phyloP scores from a whole-genome alignment of 2,888 invertebrate genomes.

The Ormia ochracea region DNA sequence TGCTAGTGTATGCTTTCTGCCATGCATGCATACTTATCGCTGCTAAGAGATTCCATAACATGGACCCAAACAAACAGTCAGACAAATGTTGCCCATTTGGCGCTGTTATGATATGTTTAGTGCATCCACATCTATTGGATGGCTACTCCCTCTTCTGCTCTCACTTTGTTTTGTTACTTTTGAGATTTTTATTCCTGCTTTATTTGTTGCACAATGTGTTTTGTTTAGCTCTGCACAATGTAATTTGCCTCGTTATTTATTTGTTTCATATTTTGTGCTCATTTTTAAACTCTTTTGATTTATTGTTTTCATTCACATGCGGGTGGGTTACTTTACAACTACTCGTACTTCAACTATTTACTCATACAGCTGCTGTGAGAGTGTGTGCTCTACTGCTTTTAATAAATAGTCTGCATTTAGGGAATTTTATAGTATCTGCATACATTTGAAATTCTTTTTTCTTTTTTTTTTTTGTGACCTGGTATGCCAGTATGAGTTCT shows the following conservation, averaged over 20 bases:
- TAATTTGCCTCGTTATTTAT: constrained; percentile 61
- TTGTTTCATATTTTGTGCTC: constrained; percentile 61
- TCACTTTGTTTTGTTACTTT: neutral
- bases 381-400: neutral
- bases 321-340: constrained; percentile 50
- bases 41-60: constrained; percentile 30
- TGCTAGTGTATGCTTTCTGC: neutral
- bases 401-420: neutral
- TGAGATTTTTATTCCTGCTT: neutral
- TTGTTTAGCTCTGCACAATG: constrained; percentile 25
- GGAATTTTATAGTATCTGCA: constrained; percentile 10
- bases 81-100: constrained; percentile 22
- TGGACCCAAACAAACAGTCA: neutral
- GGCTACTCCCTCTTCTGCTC: neutral
- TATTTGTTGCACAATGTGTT: constrained; percentile 10
- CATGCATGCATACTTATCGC: constrained; percentile 43
- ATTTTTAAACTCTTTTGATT: constrained; percentile 61
- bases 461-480: neutral
- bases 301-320: constrained; percentile 60
- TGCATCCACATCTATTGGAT: neutral
- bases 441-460: no score
- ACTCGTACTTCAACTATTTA: neutral
- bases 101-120: constrained; percentile 25
- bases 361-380: neutral
- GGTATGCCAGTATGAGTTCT: constrained; percentile 15